Percentiles rank a stretch among this genome's conserved stretches.
phyloP scores from a whole-genome alignment of 2,113 vertebrate genomes.

The Chaetodon trifascialis region DNA sequence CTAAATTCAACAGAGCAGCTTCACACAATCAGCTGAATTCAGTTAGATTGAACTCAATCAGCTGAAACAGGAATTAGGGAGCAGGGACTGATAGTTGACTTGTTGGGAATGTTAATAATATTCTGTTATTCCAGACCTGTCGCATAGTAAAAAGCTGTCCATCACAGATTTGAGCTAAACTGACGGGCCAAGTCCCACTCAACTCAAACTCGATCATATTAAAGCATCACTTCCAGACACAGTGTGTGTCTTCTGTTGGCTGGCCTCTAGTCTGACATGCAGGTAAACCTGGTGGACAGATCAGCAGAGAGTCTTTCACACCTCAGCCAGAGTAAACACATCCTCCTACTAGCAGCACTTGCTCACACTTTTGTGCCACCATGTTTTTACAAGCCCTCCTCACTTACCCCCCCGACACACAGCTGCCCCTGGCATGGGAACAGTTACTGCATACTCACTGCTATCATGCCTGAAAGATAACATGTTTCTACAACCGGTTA shows the following conservation, averaged over 20 bases:
- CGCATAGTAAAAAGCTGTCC: neutral
- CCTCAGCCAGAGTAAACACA: constrained; percentile 78
- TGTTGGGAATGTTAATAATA: neutral
- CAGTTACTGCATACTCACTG: neutral
- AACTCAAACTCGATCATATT: neutral
- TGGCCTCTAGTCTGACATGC: constrained; percentile 39
- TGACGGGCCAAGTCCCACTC: rapidly evolving
- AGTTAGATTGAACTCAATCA: neutral
- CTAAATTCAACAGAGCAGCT: neutral
- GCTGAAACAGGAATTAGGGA: neutral
- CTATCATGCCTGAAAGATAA: neutral
- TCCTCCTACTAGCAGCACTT: constrained; percentile 71
- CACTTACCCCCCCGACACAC: constrained; percentile 10
- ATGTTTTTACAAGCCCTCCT: constrained; percentile 77
- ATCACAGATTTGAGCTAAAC: neutral
- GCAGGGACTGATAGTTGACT: neutral
- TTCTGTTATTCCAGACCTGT: neutral
- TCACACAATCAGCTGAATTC: neutral
- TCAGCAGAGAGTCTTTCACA: constrained; percentile 77
- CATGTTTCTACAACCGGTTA: neutral
- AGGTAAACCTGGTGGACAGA: constrained; percentile 63
- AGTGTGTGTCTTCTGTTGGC: neutral
- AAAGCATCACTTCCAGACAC: neutral
- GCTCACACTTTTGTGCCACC: constrained; percentile 78
- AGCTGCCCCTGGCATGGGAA: constrained; percentile 64